Evolutionary conservation across 2,797 vertebrate genomes (phyloP), one percentile per base, ranked within the genome.

Genomic region (Borostomias antarcticus): DNA sequence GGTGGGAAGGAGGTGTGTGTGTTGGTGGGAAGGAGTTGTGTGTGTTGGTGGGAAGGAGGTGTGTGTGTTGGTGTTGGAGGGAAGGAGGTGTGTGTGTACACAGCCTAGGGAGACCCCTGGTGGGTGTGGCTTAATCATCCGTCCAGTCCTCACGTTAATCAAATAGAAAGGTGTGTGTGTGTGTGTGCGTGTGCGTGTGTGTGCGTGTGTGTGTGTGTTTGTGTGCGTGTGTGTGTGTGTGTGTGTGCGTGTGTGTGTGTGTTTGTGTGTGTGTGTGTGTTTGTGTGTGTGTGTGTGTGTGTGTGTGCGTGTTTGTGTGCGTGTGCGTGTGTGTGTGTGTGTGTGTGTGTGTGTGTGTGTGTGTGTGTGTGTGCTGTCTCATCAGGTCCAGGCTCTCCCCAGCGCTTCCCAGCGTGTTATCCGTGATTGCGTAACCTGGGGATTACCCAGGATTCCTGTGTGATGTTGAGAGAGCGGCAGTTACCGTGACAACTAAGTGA

Each of bases 401-500:
- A 32, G 26, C 17, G 35, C 11, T 40, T 17, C 11, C 52, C 50
- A 29, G 21, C 35, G n/a, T 37, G 25, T 17, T 40, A 45, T 13
- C n/a, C 35, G 29, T 60, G 47, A 30, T 62, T 35, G 45, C n/a
- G 21, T 66, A 15, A 74, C 43, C 4, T 3, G n/a, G 30, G 54
- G 26, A 43, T 59, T 75, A 66, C 58, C 47, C 64, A n/a, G 9
- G 33, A 3, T 15, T 15, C 8, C 26, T 52, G 45, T 45, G 37
- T 48, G 26, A 8, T 32, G 53, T 8, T 4, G 50, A 30, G 61
- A 17, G 53, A 66, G 11, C 30, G 72, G 57, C 47, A 4, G 64
- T 68, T 54, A 37, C 69, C 66, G 40, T 21, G 32, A 66, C 32
- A 73, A 79, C 62, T 2, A 17, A 29, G 32, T 26, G 60, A 73